phyloP scores from a whole-genome alignment of 2,113 vertebrate genomes.

The Illadopsis cleaveri region DNA sequence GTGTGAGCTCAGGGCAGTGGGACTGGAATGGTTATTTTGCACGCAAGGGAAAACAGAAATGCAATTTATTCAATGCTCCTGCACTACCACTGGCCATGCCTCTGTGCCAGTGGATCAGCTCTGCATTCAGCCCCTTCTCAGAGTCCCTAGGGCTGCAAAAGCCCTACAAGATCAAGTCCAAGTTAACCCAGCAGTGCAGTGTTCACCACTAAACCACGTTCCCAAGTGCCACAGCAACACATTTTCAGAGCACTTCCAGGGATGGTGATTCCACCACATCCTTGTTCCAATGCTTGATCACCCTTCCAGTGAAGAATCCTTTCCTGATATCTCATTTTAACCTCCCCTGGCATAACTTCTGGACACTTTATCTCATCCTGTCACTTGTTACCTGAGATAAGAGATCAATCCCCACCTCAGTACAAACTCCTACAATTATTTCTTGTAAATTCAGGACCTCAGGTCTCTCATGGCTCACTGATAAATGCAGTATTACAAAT shows the following conservation, averaged over 20 bases:
- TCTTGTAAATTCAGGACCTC: background rate
- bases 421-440: background rate
- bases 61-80: background rate
- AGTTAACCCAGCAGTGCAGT: rapidly evolving
- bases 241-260: no score
- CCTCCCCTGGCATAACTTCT: background rate
- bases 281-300: background rate
- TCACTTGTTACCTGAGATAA: background rate
- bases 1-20: background rate
- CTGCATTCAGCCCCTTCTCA: rapidly evolving
- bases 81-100: background rate
- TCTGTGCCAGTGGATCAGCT: background rate
- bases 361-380: background rate
- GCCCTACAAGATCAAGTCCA: background rate
- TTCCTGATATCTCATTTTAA: background rate
- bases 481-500: background rate
- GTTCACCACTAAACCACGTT: rapidly evolving
- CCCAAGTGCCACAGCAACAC: background rate
- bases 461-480: background rate
- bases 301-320: background rate
- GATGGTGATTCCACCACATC: rapidly evolving
- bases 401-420: background rate
- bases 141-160: background rate
- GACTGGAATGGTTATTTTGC: background rate
- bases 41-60: background rate